phyloP scores from a whole-genome alignment of 2,888 invertebrate species.

The Anoplius nigerrimus region DNA sequence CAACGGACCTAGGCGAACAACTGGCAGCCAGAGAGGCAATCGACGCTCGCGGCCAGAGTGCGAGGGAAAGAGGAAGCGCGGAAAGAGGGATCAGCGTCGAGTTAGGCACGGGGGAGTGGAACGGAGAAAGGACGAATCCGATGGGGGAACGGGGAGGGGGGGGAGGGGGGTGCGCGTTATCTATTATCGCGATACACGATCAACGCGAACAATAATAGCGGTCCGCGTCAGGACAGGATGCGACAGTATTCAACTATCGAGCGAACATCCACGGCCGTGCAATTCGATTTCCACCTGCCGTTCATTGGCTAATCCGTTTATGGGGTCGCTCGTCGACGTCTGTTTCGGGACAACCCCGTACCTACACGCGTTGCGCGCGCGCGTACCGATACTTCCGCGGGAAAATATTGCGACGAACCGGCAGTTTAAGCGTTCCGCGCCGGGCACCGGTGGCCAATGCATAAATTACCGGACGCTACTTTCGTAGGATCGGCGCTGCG shows the following conservation, averaged over 20 bases:
- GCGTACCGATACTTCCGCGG: constrained; percentile 10
- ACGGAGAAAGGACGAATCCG: too few relatives aligned
- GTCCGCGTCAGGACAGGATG: not conserved
- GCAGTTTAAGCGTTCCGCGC: not conserved
- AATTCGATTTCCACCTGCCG: constrained; percentile 22
- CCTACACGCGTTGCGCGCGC: not conserved
- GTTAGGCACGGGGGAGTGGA: too few relatives aligned
- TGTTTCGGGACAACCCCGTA: not conserved
- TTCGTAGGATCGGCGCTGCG: constrained; percentile 15
- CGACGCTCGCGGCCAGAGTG: too few relatives aligned
- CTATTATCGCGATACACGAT: constrained; percentile 11
- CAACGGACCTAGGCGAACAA: too few relatives aligned
- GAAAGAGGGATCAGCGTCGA: too few relatives aligned
- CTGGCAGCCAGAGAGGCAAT: too few relatives aligned
- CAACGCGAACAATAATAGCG: constrained; percentile 22
- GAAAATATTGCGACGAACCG: not conserved
- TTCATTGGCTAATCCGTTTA: constrained; percentile 27
- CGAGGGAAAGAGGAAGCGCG: too few relatives aligned
- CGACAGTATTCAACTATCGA: constrained; percentile 16
- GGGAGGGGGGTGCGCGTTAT: too few relatives aligned
- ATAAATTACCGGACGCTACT: constrained; percentile 30
- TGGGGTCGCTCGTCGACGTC: not conserved
- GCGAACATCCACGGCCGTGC: constrained; percentile 19
- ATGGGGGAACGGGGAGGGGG: too few relatives aligned
- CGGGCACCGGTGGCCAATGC: constrained; percentile 17